Percentiles rank a stretch among this genome's conserved stretches.
Evolutionary conservation across 2,888 invertebrate genomes (phyloP).

Genomic region (Trissoscelio sp.): DNA sequence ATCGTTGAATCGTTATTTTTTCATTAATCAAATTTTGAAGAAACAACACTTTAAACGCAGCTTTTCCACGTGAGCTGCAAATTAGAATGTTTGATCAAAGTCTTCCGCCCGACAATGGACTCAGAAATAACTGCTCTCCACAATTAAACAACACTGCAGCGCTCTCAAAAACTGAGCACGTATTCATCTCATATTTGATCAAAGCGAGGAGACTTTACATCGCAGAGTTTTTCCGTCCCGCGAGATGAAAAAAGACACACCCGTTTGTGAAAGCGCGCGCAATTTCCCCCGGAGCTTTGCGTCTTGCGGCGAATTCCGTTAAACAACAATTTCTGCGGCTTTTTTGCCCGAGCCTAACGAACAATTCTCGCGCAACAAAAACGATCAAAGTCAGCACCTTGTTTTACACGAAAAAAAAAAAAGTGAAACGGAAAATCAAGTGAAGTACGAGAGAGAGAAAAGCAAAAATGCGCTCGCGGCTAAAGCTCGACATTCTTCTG

Average conservation of each 20-base stretch:
- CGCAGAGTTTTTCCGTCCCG: neutral
- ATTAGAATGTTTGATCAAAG: conserved; percentile 54
- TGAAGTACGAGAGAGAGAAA: conserved; percentile 9
- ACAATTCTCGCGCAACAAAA: too few species aligned
- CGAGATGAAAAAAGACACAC: conserved; percentile 24
- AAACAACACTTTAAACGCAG: conserved; percentile 16
- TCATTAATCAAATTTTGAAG: neutral
- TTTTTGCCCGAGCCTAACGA: too few species aligned
- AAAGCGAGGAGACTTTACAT: conserved; percentile 39
- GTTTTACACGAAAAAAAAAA: conserved; percentile 1
- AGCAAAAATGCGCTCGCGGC: conserved; percentile 38
- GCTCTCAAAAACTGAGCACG: conserved; percentile 44
- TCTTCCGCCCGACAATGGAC: conserved; percentile 35
- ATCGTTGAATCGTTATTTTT: too few species aligned
- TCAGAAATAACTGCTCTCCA: conserved; percentile 46
- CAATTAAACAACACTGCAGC: conserved; percentile 51
- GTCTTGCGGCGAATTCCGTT: too few species aligned
- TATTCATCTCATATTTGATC: conserved; percentile 57
- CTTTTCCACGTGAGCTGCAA: conserved; percentile 13
- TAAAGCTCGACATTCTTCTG: conserved; percentile 31
- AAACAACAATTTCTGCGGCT: too few species aligned
- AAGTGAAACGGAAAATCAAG: neutral
- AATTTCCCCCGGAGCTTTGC: too few species aligned
- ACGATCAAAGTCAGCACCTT: conserved; percentile 17
- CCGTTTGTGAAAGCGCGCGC: too few species aligned